Conservation (phyloP, 2,797 vertebrate genomes). For the Melopsittacus undulatus region DNA sequence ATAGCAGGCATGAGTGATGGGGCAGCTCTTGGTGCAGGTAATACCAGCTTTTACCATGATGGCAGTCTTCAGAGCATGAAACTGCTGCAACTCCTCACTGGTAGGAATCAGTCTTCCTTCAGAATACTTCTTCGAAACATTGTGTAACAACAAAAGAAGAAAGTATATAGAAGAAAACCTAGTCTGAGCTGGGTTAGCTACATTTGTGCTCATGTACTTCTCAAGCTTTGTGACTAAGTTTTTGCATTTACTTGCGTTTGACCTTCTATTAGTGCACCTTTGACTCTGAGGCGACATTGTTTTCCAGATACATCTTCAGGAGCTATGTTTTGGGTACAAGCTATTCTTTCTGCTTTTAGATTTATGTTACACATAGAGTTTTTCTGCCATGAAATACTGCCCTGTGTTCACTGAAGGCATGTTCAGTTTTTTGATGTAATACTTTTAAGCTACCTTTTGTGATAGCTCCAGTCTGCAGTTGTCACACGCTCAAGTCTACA, state of each 20-base stretch:
- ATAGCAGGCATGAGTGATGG: not conserved
- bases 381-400: not conserved
- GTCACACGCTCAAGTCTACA: conserved; percentile 26
- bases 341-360: conserved; percentile 4
- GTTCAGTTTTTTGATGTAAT: conserved; percentile 3
- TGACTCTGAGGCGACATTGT: not conserved
- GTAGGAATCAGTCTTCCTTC: not conserved
- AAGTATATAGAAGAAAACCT: not conserved
- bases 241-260: not conserved
- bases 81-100: not conserved
- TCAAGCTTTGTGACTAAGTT: not conserved
- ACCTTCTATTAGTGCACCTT: not conserved
- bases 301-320: not conserved
- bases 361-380: not conserved
- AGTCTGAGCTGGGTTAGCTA: not conserved
- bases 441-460: not conserved
- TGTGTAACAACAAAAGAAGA: not conserved
- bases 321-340: not conserved
- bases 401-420: not conserved
- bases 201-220: not conserved
- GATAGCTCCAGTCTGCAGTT: not conserved
- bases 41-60: not conserved
- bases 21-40: not conserved
- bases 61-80: not conserved
- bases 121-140: not conserved